Base-by-base conservation (phyloP, 1,140 invertebrate species). In the Magallana gigas region DNA sequence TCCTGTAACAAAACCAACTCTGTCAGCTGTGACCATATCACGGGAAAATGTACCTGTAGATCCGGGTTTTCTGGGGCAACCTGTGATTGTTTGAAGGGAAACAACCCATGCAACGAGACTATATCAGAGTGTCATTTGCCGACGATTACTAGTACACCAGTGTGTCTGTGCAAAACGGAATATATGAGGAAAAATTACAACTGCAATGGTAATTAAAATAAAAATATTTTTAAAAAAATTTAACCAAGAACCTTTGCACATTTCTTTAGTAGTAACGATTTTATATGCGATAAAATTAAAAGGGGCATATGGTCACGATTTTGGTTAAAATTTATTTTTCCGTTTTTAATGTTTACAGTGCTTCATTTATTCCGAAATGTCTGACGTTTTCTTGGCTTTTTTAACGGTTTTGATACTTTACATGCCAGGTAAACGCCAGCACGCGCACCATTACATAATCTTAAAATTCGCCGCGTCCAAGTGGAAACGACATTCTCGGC, bases 1-100 rank as follows among this genome's bases (percentile, higher is more conserved):
- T 76, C 68, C 18, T 76, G 68, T 29, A 76, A 76, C 68, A 76
- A 29, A 76, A 76, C 68, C 4, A 76, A 76, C 29, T 29, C 68
- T 11, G 68, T 29, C 6, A 76, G 68, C 23, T 76, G 68, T 36
- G 23, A 76, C 36, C 23, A 18, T 36, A 29, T 29, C 18, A 76
- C 68, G 36, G 68, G 68, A 12, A 12, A 18, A 8, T 76, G 68
- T 29, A 76, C 8, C 23, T 76, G 68, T 48, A 76, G 36, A 76
- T 1, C 23, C 23, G 68, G 68, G 11, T 76, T 36, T 29, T 29
- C 23, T 36, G 68, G 68, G 8, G 68, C 68, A 8, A 76, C 68
- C 68, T 76, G 68, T 76, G 68, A 76, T 11, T 76, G 68, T 29
- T 29, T 29, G 14, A 8, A 76, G 68, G 68, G 68, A 76, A 76